These are phyloP conservation scores for Halcyon leucocephala DNA, from an alignment of 2,797 vertebrate species.

Conservation along the genomic window DNA sequence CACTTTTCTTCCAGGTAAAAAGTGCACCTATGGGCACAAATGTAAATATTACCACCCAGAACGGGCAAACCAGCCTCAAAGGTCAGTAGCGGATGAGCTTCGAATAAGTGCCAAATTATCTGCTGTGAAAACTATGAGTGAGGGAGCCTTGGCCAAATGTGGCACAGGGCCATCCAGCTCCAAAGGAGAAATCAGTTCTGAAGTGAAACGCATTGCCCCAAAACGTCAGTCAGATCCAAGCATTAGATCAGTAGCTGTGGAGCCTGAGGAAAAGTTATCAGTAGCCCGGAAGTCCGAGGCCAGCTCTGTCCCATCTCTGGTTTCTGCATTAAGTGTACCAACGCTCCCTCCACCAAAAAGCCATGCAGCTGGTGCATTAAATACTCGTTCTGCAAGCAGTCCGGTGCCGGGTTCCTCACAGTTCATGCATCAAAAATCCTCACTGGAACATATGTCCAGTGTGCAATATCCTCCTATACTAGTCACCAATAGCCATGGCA, in stretches of 20 bases:
- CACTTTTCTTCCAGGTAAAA: constrained; percentile 89
- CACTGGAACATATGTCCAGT: constrained; percentile 93
- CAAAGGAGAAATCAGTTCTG: constrained; percentile 88
- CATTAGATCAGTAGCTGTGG: constrained; percentile 93
- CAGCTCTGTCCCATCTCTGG: constrained; percentile 96
- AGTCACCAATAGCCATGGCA: constrained; percentile 97
- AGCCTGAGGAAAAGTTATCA: constrained; percentile 91
- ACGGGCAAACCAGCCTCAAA: constrained; percentile 94
- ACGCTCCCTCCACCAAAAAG: constrained; percentile 94
- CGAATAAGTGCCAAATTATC: constrained; percentile 98
- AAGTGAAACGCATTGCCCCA: constrained; percentile 93
- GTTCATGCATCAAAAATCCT: constrained; percentile 92
- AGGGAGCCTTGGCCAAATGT: constrained; percentile 93
- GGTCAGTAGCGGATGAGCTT: constrained; percentile 97
- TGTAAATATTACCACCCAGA: constrained; percentile 99
- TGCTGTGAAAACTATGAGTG: constrained; percentile 98
- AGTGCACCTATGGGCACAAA: constrained; percentile 99
- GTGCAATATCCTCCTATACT: constrained; percentile 98
- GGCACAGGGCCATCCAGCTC: constrained; percentile 79
- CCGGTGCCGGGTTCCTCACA: constrained; percentile 96
- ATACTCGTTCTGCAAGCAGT: constrained; percentile 97
- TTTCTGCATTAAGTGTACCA: constrained; percentile 96
- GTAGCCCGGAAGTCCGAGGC: constrained; percentile 91
- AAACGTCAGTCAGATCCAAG: constrained; percentile 98
- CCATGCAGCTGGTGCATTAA: constrained; percentile 94